A percentile compares a stretch with the other conserved stretches of the same genome.
Conservation (phyloP, 2,888 invertebrate genomes). For the Orthosia incerta region DNA sequence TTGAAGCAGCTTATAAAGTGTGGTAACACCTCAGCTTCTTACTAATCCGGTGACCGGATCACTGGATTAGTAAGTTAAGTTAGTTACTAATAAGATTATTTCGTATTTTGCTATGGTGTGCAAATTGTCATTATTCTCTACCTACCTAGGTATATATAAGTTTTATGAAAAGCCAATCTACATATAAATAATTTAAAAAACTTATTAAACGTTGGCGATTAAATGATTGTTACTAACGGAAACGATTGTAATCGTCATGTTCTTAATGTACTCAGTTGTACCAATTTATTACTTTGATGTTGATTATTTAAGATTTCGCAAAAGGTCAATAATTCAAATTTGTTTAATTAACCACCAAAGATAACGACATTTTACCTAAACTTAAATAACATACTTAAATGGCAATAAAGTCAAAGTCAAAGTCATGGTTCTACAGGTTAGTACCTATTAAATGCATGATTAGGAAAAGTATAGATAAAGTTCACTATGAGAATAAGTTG, state of each 20-base stretch:
- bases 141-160: background rate
- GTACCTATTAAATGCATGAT: too few relatives aligned
- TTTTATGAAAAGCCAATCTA: background rate
- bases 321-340: conserved; percentile 7
- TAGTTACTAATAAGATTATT: conserved; percentile 30
- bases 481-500: too few relatives aligned
- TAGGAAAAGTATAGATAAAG: too few relatives aligned
- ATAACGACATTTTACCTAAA: conserved; percentile 4
- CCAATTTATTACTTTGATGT: background rate
- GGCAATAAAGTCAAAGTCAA: too few relatives aligned
- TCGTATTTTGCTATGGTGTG: background rate
- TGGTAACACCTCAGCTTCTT: background rate
- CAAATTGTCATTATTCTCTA: background rate
- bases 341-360: conserved; percentile 7
- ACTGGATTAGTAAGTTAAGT: background rate
- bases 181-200: background rate
- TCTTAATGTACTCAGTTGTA: background rate
- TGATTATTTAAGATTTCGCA: background rate
- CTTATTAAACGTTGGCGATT: background rate
- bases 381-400: background rate
- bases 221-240: background rate
- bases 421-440: too few relatives aligned
- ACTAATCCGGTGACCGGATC: conserved; percentile 18
- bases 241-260: background rate
- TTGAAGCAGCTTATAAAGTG: background rate